Conservation (phyloP, 2,888 invertebrate species). For the Tenthredo livida region DNA sequence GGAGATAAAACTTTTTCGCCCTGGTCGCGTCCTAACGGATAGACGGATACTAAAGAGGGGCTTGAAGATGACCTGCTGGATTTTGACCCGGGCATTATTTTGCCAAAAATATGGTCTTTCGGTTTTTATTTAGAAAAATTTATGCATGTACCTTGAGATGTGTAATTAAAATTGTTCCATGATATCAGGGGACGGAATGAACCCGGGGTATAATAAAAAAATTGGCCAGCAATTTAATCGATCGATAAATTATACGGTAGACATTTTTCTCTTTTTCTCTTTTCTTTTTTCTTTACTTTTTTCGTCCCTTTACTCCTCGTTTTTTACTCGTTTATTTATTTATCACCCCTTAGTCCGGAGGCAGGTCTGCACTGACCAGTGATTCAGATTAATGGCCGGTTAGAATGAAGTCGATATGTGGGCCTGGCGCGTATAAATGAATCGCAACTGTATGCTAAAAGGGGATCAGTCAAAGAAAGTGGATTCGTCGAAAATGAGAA, state of each 20-base stretch:
- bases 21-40: too few relatives aligned
- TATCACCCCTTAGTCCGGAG: conserved; percentile 50
- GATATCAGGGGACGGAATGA: too few relatives aligned
- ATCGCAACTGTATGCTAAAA: neutral
- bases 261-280: neutral
- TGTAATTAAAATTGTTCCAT: neutral
- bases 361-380: conserved; percentile 52
- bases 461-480: neutral
- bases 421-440: neutral
- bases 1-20: conserved; percentile 42
- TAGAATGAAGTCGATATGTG: conserved; percentile 42
- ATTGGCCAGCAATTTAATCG: neutral
- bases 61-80: too few relatives aligned
- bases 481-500: neutral
- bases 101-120: too few relatives aligned
- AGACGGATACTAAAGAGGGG: too few relatives aligned
- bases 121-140: neutral
- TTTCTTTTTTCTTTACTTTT: neutral
- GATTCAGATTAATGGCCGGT: conserved; percentile 59
- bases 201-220: neutral
- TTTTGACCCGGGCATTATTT: too few relatives aligned
- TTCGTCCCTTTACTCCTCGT: conserved; percentile 10
- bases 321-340: conserved; percentile 57
- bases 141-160: neutral
- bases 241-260: neutral